Percentiles rank a stretch among this genome's conserved stretches.
These are phyloP conservation scores for Aphelenchoides bicaudatus DNA, from an alignment of 2,888 invertebrate species.

Conservation along the genomic window DNA sequence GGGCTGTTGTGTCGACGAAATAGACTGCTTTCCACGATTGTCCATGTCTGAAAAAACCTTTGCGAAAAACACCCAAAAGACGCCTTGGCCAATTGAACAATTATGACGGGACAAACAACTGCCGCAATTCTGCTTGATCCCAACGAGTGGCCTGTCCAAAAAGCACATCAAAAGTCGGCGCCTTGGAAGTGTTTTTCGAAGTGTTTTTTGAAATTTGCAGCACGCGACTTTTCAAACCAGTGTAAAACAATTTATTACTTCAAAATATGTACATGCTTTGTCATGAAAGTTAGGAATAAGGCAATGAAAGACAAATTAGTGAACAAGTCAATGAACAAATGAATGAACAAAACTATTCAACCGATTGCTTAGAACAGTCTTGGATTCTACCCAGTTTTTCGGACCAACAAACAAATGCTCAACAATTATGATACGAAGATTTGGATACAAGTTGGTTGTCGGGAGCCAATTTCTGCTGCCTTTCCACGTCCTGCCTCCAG, in stretches of 20 bases:
- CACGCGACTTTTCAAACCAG: no score
- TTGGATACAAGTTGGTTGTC: neutral
- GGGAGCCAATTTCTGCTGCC: neutral
- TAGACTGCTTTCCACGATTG: neutral
- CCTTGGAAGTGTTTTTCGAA: constrained; percentile 1
- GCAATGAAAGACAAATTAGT: constrained; percentile 1
- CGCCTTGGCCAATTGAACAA: no score
- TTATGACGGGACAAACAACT: no score
- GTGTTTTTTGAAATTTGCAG: neutral
- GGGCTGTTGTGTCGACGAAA: neutral
- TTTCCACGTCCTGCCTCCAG: constrained; percentile 11
- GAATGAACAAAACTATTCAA: neutral
- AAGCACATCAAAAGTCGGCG: constrained; percentile 10
- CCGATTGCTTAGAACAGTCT: no score
- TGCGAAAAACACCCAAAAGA: constrained; percentile 5
- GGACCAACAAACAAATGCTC: no score
- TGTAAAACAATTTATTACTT: no score
- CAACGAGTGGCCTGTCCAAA: no score
- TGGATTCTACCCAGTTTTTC: no score
- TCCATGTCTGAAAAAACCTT: constrained; percentile 1
- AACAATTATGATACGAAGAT: no score
- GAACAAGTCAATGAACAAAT: neutral
- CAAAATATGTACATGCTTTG: no score
- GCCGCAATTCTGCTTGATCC: no score
- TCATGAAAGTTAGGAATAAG: no score